Evolutionary conservation across 2,113 vertebrate species (phyloP).

Genomic region (Orientallactaga bullata): DNA sequence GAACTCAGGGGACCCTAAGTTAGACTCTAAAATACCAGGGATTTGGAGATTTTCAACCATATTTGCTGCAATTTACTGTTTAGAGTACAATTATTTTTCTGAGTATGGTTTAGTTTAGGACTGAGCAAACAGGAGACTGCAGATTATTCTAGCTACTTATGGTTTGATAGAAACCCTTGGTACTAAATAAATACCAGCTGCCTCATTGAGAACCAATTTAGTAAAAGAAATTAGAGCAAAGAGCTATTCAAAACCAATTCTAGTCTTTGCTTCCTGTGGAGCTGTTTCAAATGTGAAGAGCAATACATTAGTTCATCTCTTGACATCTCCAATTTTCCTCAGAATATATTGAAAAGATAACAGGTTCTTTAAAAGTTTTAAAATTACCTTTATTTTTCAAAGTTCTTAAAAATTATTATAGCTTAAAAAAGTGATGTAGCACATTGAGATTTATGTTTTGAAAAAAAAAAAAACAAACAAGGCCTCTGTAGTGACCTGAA

Average conservation of each 20-base stretch:
- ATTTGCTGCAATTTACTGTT: background rate
- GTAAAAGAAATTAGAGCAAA: constrained; percentile 34
- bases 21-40: background rate
- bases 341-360: constrained; percentile 65
- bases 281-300: background rate
- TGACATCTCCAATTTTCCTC: constrained; percentile 64
- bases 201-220: background rate
- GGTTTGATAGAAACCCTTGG: background rate
- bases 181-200: constrained; percentile 36
- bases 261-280: background rate
- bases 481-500: constrained; percentile 26
- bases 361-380: background rate
- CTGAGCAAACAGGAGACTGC: background rate
- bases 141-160: constrained; percentile 11
- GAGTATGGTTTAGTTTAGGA: background rate
- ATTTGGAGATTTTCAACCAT: constrained; percentile 48
- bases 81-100: constrained; percentile 32
- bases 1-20: background rate
- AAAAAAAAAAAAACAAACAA: background rate
- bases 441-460: constrained; percentile 26
- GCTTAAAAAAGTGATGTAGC: constrained; percentile 15
- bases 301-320: background rate
- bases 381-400: constrained; percentile 12
- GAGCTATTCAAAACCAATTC: constrained; percentile 31
- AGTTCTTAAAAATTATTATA: background rate